Percentiles rank a stretch among this genome's conserved stretches.
Evolutionary conservation across 2,888 invertebrate species (phyloP).

Genomic region (Theretra japonica): DNA sequence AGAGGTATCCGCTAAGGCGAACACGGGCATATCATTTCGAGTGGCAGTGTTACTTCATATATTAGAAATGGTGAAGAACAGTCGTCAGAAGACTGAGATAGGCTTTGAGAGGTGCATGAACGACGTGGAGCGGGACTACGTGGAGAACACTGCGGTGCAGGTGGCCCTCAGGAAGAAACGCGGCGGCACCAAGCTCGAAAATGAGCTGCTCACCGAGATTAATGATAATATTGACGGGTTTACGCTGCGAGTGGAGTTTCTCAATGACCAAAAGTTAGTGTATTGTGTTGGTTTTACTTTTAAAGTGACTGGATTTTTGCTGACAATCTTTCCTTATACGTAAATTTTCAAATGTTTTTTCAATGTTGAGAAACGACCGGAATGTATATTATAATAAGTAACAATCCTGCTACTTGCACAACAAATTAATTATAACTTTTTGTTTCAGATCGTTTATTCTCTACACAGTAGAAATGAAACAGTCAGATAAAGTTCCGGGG

Average conservation of each 20-base stretch:
- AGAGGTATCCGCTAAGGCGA: neutral
- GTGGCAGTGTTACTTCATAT: conserved; percentile 1
- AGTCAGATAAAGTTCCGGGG: neutral
- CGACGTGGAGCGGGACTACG: neutral
- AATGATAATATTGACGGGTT: conserved; percentile 1
- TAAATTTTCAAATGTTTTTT: too few relatives aligned
- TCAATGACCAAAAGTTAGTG: conserved; percentile 11
- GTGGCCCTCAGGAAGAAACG: neutral
- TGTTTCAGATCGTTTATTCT: conserved; percentile 3
- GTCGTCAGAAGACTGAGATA: neutral
- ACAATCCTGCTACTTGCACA: too few relatives aligned
- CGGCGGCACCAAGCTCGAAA: conserved; percentile 4
- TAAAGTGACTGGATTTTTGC: too few relatives aligned
- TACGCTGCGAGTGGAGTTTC: neutral
- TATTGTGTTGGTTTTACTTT: neutral
- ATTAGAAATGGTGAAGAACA: neutral
- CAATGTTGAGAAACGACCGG: too few relatives aligned
- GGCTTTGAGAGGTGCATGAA: neutral
- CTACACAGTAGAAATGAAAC: neutral
- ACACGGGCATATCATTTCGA: conserved; percentile 7
- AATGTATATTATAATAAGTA: too few relatives aligned
- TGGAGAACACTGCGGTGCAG: neutral
- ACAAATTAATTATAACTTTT: neutral
- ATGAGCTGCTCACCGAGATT: neutral
- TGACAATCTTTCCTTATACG: too few relatives aligned